Conservation (phyloP, 2,888 invertebrate species). For the Serripes groenlandicus region DNA sequence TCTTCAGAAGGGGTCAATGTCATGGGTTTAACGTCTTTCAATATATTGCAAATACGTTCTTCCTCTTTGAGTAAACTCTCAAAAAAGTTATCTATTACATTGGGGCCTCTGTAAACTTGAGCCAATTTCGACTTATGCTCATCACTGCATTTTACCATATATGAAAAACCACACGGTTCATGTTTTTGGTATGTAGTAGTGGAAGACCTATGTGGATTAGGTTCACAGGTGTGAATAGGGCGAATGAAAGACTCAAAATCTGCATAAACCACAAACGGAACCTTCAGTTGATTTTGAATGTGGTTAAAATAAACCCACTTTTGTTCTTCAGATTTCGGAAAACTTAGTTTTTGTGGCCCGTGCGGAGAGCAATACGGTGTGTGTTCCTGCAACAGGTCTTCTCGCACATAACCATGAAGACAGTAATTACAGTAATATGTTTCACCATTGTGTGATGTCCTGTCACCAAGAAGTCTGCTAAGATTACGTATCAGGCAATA, state of each 20-base stretch:
- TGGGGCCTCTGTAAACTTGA: slow-evolving; percentile 37
- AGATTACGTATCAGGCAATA: too few relatives aligned
- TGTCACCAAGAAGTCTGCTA: too few relatives aligned
- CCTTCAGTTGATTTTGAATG: slow-evolving; percentile 25
- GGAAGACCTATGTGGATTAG: not conserved
- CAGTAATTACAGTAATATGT: too few relatives aligned
- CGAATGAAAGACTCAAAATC: slow-evolving; percentile 41
- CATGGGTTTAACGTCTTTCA: slow-evolving; percentile 38
- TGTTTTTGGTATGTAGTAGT: slow-evolving; percentile 16
- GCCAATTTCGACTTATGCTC: slow-evolving; percentile 41
- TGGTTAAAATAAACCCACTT: too few relatives aligned
- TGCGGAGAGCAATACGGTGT: too few relatives aligned
- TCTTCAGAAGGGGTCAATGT: slow-evolving; percentile 23
- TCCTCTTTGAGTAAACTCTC: slow-evolving; percentile 40
- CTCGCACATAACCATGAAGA: too few relatives aligned
- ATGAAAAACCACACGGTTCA: slow-evolving; percentile 42
- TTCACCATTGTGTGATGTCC: too few relatives aligned
- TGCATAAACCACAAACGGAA: slow-evolving; percentile 57
- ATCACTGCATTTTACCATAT: slow-evolving; percentile 45
- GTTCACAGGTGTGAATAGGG: slow-evolving; percentile 21
- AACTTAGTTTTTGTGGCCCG: too few relatives aligned
- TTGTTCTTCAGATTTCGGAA: too few relatives aligned
- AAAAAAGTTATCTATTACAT: slow-evolving; percentile 31
- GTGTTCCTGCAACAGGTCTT: too few relatives aligned
- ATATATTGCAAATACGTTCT: slow-evolving; percentile 29